Base-by-base conservation (phyloP, 2,888 invertebrate genomes). In the Drosophila tanythrix region DNA sequence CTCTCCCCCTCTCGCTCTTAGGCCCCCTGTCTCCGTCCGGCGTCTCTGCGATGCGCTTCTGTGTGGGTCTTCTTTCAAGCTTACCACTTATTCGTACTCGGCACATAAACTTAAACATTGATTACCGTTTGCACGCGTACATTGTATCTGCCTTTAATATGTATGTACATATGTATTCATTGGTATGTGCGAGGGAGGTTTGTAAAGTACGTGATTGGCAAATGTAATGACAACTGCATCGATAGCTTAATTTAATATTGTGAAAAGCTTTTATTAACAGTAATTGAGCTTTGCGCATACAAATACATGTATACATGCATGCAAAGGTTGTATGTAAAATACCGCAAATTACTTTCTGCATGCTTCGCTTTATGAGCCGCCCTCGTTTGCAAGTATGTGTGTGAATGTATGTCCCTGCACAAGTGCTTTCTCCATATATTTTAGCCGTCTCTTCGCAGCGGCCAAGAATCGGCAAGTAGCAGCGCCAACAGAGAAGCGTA, bases 361-460 rank as follows among this genome's bases (percentile, higher is more conserved):
- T 40, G 56, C 48, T 52, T 51, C 52, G 73, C 35, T 70, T 61
- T 71, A 68, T 61, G 57, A 81, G 76, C 77, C 67, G 71, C 77
- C 77, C 77, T 78, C 77, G 72, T 71, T 70, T 61, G 51, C 67
- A 58, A 76, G 38, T 43, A 50, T 55, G 31, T 43, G 43, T 58
- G 51, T 57, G 59, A 67, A 53, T 57, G 48, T 77, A 56, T 68
- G 67, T 81, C 73, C 72, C 68, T 80, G 72, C 83, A 85, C 88
- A 89, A 85, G 88, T 88, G 84, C 84, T 85, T 85, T 85, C 90
- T 88, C 86, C 86, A 80, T 77, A 87, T 84, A 85, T 89, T 85
- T 89, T 77, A 82, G 90, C 82, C 82, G 63, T 68, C 68, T 82
- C 70, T 67, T 33, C 29, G 38, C 56, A 67, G 53, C 56, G 80